A percentile compares a stretch with the other conserved stretches of the same genome.
These are phyloP conservation scores for Therioaphis trifolii DNA, from an alignment of 2,888 invertebrate genomes.

Conservation along the genomic window DNA sequence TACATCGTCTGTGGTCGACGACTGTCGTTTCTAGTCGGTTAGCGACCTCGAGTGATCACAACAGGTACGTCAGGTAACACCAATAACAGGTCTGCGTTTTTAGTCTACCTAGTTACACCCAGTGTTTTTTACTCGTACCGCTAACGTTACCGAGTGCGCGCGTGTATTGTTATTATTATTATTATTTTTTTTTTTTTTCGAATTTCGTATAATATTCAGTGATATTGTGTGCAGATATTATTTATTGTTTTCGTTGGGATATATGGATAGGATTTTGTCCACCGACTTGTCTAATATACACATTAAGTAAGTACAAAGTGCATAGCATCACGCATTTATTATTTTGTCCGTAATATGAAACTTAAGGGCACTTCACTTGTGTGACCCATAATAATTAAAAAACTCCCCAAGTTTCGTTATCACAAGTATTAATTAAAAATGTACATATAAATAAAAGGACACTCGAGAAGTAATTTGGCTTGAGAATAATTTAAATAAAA, in stretches of 20 bases:
- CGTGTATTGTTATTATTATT: background rate
- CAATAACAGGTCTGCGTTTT: conserved; percentile 56
- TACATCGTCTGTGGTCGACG: conserved; percentile 58
- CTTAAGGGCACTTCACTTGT: conserved; percentile 7
- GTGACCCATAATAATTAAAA: conserved; percentile 30
- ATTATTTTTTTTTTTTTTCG: background rate
- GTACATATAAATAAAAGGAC: background rate
- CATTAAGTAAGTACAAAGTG: conserved; percentile 14
- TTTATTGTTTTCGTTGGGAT: background rate
- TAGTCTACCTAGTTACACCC: conserved; percentile 53
- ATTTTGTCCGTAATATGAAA: conserved; percentile 5
- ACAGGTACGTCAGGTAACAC: conserved; percentile 61
- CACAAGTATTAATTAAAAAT: conserved; percentile 35
- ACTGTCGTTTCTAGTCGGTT: conserved; percentile 58
- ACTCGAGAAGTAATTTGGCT: conserved; percentile 8
- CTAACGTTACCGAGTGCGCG: conserved; percentile 49
- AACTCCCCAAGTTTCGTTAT: conserved; percentile 15
- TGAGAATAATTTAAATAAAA: conserved; percentile 14
- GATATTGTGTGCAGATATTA: background rate
- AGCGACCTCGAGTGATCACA: conserved; percentile 61
- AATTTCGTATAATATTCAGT: conserved; percentile 17
- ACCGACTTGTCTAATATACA: background rate
- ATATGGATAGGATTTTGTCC: background rate
- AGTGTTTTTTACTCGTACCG: conserved; percentile 48
- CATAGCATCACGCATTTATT: conserved; percentile 14